These are phyloP conservation scores for Drosophila phalerata DNA, from an alignment of 2,888 invertebrate genomes.

Conservation along the genomic window DNA sequence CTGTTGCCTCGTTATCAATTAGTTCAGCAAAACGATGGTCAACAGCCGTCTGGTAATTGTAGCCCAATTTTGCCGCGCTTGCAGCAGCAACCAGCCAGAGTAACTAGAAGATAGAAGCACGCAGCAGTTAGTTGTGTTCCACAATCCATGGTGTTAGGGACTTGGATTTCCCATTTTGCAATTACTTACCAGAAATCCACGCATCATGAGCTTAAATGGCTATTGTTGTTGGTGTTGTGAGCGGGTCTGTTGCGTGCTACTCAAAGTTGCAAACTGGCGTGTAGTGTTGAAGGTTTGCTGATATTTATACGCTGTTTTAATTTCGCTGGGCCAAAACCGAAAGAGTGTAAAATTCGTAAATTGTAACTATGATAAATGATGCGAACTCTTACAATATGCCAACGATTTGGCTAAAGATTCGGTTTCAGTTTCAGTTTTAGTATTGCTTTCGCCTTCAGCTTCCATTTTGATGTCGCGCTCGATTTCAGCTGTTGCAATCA, in stretches of 20 bases:
- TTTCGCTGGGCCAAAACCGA: slow-evolving; percentile 20
- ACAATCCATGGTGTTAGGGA: background rate
- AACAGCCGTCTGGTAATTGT: slow-evolving; percentile 65
- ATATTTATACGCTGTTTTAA: slow-evolving; percentile 65
- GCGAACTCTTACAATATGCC: slow-evolving; percentile 56
- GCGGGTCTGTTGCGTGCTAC: slow-evolving; percentile 44
- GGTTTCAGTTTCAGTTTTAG: slow-evolving; percentile 50
- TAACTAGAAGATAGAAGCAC: slow-evolving; percentile 45
- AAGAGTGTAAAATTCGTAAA: slow-evolving; percentile 59
- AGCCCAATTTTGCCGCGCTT: slow-evolving; percentile 69
- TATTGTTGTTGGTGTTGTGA: slow-evolving; percentile 11
- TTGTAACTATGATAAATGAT: slow-evolving; percentile 72
- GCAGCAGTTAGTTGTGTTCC: background rate
- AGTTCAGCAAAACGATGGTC: slow-evolving; percentile 68
- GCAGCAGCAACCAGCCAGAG: slow-evolving; percentile 63
- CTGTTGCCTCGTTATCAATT: slow-evolving; percentile 67
- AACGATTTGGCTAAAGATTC: slow-evolving; percentile 39
- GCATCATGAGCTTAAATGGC: slow-evolving; percentile 87
- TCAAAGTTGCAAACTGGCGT: slow-evolving; percentile 56
- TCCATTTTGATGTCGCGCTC: slow-evolving; percentile 39
- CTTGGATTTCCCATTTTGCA: slow-evolving; percentile 11
- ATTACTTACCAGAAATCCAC: slow-evolving; percentile 85
- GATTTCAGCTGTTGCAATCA: slow-evolving; percentile 65
- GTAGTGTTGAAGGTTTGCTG: slow-evolving; percentile 32
- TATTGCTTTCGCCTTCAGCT: slow-evolving; percentile 19